Evolutionary conservation across 2,797 vertebrate genomes (phyloP), one percentile per base, ranked within the genome.

Genomic region (Takifugu ocellatus): DNA sequence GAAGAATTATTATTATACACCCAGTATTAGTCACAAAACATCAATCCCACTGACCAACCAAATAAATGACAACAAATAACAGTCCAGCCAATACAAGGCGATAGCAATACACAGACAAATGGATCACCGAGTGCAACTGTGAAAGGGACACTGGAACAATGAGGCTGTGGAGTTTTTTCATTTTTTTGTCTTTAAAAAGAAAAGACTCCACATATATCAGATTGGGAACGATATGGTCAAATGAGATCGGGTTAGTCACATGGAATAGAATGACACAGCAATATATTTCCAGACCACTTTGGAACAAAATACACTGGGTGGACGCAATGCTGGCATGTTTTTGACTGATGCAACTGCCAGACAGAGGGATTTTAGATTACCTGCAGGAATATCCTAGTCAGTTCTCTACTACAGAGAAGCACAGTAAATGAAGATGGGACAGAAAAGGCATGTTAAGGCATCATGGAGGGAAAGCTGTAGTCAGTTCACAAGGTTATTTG

Each of bases 371-470:
- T 76, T 89, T 90, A 76, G 74, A 93, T 99, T 98, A 98, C 96
- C 96, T 99, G 95, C 77, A 69, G 90, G 86, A 90, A 93, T 83
- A 92, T 99, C 96, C 95, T 98, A 98, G 89, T 98, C 96, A 98
- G 93, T 96, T 94, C 93, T 98, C 94, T 94, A 98, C 93, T 98
- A 96, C 82, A 94, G 90, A 96, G 92, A 94, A 93, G 93, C 92
- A 92, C 91, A 93, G 89, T 87, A 95, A 73, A 94, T 93, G 94
- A 93, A 95, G 93, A 96, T 88, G 95, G 93, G 94, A 98, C 90
- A 95, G 92, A 93, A 95, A 92, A 95, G 89, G 92, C 91, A 92
- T 92, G 93, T 96, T 96, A 95, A 94, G 88, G 77, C 82, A 88
- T 85, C 58, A 84, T 78, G 81, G 78, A 72, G 81, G 73, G 80